Base-by-base conservation (phyloP, 1,140 invertebrate species). In the Drosophila tropicalis region DNA sequence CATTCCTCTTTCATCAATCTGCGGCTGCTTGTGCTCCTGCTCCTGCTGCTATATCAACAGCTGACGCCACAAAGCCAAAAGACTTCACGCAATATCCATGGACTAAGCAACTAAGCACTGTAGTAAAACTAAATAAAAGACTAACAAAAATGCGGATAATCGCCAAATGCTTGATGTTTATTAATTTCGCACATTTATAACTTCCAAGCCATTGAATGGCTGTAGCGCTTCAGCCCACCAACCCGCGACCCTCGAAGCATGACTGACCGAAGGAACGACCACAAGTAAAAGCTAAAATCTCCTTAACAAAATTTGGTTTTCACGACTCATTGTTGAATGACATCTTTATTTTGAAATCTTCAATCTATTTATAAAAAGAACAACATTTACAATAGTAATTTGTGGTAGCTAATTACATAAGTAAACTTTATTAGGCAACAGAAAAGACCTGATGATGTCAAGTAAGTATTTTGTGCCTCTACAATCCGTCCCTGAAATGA, bases 151-250 rank as follows among this genome's bases (percentile, higher is more conserved):
- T 41, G 15, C 63, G 67, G 25, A 54, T 65, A 70, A 67, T 40
- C 58, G 67, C 64, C 56, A 71, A 76, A 79, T 70, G 65, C 36
- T 58, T 83, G 79, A 89, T 79, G 87, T 77, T 83, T 87, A 87
- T 87, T 87, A 87, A 86, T 86, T 86, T 79, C 62, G 51, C 62
- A 87, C 83, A 86, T 76, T 73, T 87, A 83, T 80, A 87, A 80
- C 79, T 87, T 79, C 72, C 70, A 65, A 69, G 72, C 76, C 68
- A 79, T 78, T 84, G 62, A 69, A 51, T 60, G 15, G 17, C 25
- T 12, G 1, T 12, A 9, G 34, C 29, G 34, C 1, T 36, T 36
- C 17, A 47, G 2, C 39, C 1, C 55, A 29, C 29, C 44, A 40
- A 9, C 3, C 32, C 5, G 1, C 15, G 15, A 5, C 41, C n/a